Evolutionary conservation across 2,797 vertebrate species (phyloP), one percentile per base, ranked within the genome.

Genomic region (Typhlichthys eigenmanni): DNA sequence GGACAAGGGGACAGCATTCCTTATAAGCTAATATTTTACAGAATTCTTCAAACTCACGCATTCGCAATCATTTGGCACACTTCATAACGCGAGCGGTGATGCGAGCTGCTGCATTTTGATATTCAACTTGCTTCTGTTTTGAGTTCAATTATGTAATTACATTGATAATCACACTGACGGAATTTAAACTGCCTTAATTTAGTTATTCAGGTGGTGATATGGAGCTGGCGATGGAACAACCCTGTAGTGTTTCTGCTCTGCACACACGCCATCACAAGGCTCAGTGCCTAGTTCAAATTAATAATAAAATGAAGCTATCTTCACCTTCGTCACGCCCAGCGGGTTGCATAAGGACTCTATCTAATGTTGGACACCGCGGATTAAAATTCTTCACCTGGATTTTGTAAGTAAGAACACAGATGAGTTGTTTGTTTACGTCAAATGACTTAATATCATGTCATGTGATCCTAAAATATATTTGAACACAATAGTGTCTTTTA

Each of bases 11-110:
- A 78, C 85, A 80, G 83, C 86, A 89, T 90, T 86, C 71, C 84
- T 88, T 89, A 86, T 77, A 86, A 85, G 75, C 84, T 85, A 90
- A 89, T 92, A 89, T 90, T 89, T 80, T 85, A 88, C 87, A 90
- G 85, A 91, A 89, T 87, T 89, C 87, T 84, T 89, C 89, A 89
- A 91, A 91, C 87, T 55, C 83, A 77, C 85, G 71, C 79, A 82
- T 73, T 79, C 62, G 74, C 84, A 85, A 86, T 70, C 81, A 75
- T 66, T 72, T 86, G 84, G 86, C 81, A 73, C 84, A 80, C 80
- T 78, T 74, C 81, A 72, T 83, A 84, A 61, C 43, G 61, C 80
- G 79, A 84, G 77, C 73, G 62, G 80, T 79, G 88, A 75, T 85
- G 85, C 83, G 82, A 83, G 79, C 72, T 71, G 61, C 71, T 49